phyloP scores from a whole-genome alignment of 2,888 invertebrate species.

The Coleophora deauratella region DNA sequence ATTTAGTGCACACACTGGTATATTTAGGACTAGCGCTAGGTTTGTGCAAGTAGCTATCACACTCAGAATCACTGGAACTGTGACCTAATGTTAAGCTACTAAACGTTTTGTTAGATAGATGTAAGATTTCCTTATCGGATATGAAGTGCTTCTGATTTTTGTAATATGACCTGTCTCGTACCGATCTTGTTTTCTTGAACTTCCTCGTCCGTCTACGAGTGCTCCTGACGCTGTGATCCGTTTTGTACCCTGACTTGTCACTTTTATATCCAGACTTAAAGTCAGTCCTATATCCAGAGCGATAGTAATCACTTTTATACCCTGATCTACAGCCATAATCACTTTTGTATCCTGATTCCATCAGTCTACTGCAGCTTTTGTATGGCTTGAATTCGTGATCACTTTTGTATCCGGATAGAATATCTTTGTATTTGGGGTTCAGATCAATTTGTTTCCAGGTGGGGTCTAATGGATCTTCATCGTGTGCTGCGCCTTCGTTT shows the following conservation, averaged over 20 bases:
- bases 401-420: slow-evolving; percentile 76
- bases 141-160: slow-evolving; percentile 73
- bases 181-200: slow-evolving; percentile 66
- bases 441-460: slow-evolving; percentile 78
- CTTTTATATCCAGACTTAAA: slow-evolving; percentile 76
- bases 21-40: slow-evolving; percentile 60
- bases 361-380: slow-evolving; percentile 66
- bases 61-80: slow-evolving; percentile 69
- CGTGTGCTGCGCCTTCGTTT: slow-evolving; percentile 56
- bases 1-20: slow-evolving; percentile 58
- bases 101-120: slow-evolving; percentile 69
- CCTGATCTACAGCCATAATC: slow-evolving; percentile 74
- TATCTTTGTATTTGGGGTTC: slow-evolving; percentile 76
- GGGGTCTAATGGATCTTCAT: slow-evolving; percentile 74
- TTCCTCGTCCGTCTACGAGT: slow-evolving; percentile 64
- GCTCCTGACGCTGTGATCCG: slow-evolving; percentile 70
- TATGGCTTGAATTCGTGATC: slow-evolving; percentile 71
- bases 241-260: slow-evolving; percentile 75
- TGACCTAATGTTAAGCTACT: slow-evolving; percentile 73
- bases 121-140: slow-evolving; percentile 74
- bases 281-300: slow-evolving; percentile 77
- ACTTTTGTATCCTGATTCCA: slow-evolving; percentile 76
- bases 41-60: slow-evolving; percentile 57
- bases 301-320: slow-evolving; percentile 64
- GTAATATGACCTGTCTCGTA: slow-evolving; percentile 65